Evolutionary conservation across 2,888 invertebrate genomes (phyloP).

Genomic region (Strigamia crassipes): DNA sequence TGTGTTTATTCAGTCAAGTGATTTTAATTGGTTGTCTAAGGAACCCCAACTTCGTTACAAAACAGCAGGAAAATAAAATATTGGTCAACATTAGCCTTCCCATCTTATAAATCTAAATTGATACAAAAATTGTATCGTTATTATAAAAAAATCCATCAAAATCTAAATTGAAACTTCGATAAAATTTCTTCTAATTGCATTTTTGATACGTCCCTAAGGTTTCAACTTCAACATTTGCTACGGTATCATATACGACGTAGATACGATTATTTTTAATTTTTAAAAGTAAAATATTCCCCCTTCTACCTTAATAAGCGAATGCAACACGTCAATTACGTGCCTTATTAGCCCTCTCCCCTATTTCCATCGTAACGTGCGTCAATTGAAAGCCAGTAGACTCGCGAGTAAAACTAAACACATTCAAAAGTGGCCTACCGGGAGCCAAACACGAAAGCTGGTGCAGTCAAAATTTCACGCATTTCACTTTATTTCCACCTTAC

Average conservation of each 20-base stretch:
- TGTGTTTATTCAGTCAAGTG: not conserved
- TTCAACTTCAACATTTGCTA: no score
- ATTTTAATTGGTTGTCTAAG: conserved; percentile 8
- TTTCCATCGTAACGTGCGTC: conserved; percentile 4
- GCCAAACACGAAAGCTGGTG: not conserved
- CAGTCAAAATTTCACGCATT: conserved; percentile 40
- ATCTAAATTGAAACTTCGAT: not conserved
- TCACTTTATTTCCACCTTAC: conserved; percentile 28
- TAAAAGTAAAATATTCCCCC: not conserved
- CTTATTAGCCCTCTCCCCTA: conserved; percentile 16
- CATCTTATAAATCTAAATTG: not conserved
- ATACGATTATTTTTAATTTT: not conserved
- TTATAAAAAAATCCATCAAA: not conserved
- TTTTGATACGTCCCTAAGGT: not conserved
- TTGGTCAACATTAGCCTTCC: no score
- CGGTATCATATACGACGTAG: no score
- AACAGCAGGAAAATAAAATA: not conserved
- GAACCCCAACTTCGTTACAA: not conserved
- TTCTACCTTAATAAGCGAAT: not conserved
- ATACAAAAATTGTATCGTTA: not conserved
- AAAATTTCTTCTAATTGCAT: no score
- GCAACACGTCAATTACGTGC: not conserved
- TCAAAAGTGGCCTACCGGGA: conserved; percentile 28
- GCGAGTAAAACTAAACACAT: conserved; percentile 21
- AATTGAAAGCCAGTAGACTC: conserved; percentile 13